Base-by-base conservation (phyloP, 2,888 invertebrate species). In the Junonia oenone region DNA sequence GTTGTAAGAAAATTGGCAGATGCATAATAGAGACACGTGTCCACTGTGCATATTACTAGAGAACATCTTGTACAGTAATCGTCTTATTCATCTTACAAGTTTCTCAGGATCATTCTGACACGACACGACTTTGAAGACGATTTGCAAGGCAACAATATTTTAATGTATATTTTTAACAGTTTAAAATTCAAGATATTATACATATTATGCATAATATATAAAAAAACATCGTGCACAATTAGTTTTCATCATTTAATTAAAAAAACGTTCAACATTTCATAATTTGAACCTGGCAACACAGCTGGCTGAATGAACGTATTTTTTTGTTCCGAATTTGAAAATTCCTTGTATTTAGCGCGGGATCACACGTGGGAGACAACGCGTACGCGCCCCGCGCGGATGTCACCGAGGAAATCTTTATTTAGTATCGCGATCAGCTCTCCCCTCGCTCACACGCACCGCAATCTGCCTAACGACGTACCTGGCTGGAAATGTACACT, bases 371-470 rank as follows among this genome's bases (percentile, higher is more conserved):
- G 79, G 77, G 78, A 76, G 68, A 69, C 58, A 56, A 22, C 33
- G 52, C 55, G 51, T 29, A 27, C 27, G 62, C 70, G 72, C 76
- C 85, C 85, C 74, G 81, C 77, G 73, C 87, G 88, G 88, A 86
- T 85, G 88, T 76, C 68, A 68, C 64, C 73, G 79, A 86, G 89
- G 89, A 90, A 80, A 87, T 90, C 89, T 90, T 86, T 81, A 89
- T 87, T 90, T 87, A 88, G 76, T 76, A 83, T 77, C 81, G 80
- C 80, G 78, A 83, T 82, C 80, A 76, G 73, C 73, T 64, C 70
- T 72, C 87, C 85, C 78, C 80, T 71, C 75, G 83, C 78, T 85
- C 88, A 83, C 88, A 86, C 88, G 85, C 74, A 73, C 71, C 59
- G 67, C 65, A 59, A 63, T 62, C 60, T 57, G 57, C 54, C 62